Conservation (phyloP, 2,797 vertebrate genomes). For the Coluber constrictor region DNA sequence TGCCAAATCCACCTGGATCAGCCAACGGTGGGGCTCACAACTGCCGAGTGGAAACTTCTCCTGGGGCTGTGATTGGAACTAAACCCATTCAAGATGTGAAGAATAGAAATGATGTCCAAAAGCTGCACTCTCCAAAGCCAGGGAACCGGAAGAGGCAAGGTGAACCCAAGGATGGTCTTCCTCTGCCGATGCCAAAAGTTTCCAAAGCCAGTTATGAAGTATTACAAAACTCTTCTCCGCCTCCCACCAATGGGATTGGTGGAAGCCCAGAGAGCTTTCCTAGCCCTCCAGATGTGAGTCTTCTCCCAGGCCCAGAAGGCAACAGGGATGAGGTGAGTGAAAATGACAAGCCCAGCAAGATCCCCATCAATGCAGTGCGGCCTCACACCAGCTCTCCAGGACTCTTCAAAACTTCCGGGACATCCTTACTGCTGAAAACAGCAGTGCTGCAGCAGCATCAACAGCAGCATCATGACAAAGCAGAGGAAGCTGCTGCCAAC, state of each 20-base stretch:
- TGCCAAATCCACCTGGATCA: constrained; percentile 76
- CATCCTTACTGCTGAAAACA: constrained; percentile 80
- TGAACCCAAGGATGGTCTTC: constrained; percentile 75
- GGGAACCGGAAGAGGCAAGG: constrained; percentile 78
- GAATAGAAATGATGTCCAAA: constrained; percentile 84
- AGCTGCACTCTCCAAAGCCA: constrained; percentile 75
- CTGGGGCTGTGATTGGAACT: constrained; percentile 58
- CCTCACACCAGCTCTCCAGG: constrained; percentile 82
- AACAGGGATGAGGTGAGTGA: constrained; percentile 81
- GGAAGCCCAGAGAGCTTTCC: constrained; percentile 84
- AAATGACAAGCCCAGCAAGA: constrained; percentile 87
- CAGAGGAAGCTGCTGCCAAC: constrained; percentile 68
- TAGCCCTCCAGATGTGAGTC: constrained; percentile 69
- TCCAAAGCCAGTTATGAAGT: constrained; percentile 79
- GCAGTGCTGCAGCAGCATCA: constrained; percentile 80
- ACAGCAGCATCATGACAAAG: constrained; percentile 65
- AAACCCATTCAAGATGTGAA: constrained; percentile 86
- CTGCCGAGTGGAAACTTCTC: constrained; percentile 78
- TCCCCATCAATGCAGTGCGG: constrained; percentile 82
- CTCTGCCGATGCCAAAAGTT: constrained; percentile 71
- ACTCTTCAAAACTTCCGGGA: constrained; percentile 75
- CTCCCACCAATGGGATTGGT: constrained; percentile 79
- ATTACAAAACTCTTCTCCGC: constrained; percentile 78
- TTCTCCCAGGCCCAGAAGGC: constrained; percentile 70
- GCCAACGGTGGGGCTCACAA: constrained; percentile 88